Base-by-base conservation (phyloP, 2,113 vertebrate genomes). In the Hypocryptadius cinnamomeus region DNA sequence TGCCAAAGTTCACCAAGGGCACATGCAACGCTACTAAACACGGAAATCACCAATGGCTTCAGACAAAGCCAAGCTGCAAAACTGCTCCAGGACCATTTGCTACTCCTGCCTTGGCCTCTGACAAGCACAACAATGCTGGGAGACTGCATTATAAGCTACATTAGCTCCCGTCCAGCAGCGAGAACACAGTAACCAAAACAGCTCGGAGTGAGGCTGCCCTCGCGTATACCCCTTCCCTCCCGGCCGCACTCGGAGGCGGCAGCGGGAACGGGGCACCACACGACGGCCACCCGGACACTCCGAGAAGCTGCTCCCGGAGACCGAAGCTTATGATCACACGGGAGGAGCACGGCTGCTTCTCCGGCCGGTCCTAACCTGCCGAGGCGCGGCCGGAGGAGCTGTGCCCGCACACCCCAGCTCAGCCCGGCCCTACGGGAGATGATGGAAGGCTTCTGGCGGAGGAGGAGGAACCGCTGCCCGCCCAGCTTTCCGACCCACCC, bases 11-110 rank as follows among this genome's bases (percentile, higher is more conserved):
- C 44, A 45, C 9, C 15, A 19, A 63, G 30, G 0, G 4, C n/a
- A 33, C 39, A 8, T 0, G 11, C 11, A 50, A 13, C 0, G 1
- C n/a, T 25, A 5, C 14, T 18, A 16, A 60, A 30, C 33, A 15
- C 1, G 1, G 22, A 18, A 56, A 57, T 10, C 8, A 20, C 13
- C 70, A 13, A 33, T 0, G 33, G 51, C 31, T 66, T 15, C 8
- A 47, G 15, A 20, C 21, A 64, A 64, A 77, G 20, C 30, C 50
- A 56, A 70, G 24, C 23, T 25, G n/a, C 77, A 31, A 19, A 79
- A 20, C 39, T 12, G 17, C 30, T 8, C 6, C 48, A 23, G 54
- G 10, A 22, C 40, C 15, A 28, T 13, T 11, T 10, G 22, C 40
- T 11, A 15, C 14, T 13, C 2, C 42, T 10, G 39, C 47, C 57